Evolutionary conservation across 2,888 invertebrate species (phyloP).

Genomic region (Aphodius granarius): DNA sequence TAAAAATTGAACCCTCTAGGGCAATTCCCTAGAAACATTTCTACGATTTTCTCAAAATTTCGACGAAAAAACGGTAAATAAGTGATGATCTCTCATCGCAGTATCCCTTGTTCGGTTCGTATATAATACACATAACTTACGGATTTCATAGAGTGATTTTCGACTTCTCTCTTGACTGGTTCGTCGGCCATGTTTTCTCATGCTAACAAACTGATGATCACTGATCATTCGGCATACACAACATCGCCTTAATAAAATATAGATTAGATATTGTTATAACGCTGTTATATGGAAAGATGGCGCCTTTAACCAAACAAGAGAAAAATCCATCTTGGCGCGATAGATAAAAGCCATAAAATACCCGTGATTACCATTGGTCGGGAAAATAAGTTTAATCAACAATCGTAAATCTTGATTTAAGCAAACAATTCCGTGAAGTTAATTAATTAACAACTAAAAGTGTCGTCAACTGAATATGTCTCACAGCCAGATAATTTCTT

Average conservation of each 20-base stretch:
- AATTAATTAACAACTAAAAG: too few species aligned
- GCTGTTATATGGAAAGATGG: neutral
- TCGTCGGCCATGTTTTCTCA: neutral
- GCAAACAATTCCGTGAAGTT: neutral
- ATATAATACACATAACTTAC: too few species aligned
- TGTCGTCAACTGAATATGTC: too few species aligned
- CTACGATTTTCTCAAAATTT: too few species aligned
- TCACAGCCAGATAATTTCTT: neutral
- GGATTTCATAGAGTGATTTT: neutral
- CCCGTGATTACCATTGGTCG: neutral
- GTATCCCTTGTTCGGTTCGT: too few species aligned
- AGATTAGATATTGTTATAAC: neutral
- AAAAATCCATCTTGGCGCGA: neutral
- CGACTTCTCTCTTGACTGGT: neutral
- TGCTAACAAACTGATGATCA: neutral
- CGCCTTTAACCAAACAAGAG: neutral
- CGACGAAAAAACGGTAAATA: too few species aligned
- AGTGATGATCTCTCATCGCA: too few species aligned
- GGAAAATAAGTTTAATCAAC: neutral
- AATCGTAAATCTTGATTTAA: neutral
- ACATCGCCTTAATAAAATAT: neutral
- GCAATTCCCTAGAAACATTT: too few species aligned
- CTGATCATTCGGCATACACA: neutral
- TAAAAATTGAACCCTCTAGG: too few species aligned
- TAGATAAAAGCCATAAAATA: neutral